phyloP scores from a whole-genome alignment of 2,797 vertebrate species.

The Notolabrus celidotus region DNA sequence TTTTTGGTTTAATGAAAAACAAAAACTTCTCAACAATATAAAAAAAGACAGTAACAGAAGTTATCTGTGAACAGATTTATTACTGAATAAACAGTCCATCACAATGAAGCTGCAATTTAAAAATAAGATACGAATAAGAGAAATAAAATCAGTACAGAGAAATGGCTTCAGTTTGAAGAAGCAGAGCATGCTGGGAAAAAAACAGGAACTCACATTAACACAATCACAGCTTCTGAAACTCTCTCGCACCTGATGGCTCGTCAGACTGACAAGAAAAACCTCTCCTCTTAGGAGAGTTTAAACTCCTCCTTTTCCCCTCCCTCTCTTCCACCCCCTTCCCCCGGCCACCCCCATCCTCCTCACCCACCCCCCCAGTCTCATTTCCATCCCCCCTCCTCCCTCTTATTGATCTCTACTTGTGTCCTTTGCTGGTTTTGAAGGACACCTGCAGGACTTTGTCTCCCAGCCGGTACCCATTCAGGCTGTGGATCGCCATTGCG shows the following conservation, averaged over 20 bases:
- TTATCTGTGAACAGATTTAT: constrained; percentile 39
- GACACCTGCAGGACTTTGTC: constrained; percentile 99
- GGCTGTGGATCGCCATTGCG: constrained; percentile 97
- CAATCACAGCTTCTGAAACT: constrained; percentile 13
- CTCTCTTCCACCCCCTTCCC: too few relatives aligned
- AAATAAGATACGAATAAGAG: constrained; percentile 33
- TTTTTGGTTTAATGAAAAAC: too few relatives aligned
- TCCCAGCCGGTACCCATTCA: constrained; percentile 97
- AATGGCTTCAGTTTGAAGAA: constrained; percentile 18
- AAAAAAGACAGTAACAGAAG: constrained; percentile 2
- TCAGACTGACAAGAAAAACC: background rate
- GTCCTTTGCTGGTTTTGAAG: constrained; percentile 98
- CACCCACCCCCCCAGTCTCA: accelerated
- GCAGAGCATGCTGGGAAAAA: constrained; percentile 48
- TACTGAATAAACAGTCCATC: constrained; percentile 40
- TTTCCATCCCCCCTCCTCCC: too few relatives aligned
- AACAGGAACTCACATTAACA: background rate
- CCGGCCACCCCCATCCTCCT: too few relatives aligned
- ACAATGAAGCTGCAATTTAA: constrained; percentile 44
- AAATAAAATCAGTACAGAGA: constrained; percentile 10
- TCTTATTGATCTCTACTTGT: constrained; percentile 93
- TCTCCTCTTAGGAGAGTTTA: background rate
- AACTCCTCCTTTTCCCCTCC: background rate
- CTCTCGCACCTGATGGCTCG: background rate
- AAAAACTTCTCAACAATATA: too few relatives aligned